Conservation (phyloP, 2,113 vertebrate genomes). For the Hirundichthys speculiger region DNA sequence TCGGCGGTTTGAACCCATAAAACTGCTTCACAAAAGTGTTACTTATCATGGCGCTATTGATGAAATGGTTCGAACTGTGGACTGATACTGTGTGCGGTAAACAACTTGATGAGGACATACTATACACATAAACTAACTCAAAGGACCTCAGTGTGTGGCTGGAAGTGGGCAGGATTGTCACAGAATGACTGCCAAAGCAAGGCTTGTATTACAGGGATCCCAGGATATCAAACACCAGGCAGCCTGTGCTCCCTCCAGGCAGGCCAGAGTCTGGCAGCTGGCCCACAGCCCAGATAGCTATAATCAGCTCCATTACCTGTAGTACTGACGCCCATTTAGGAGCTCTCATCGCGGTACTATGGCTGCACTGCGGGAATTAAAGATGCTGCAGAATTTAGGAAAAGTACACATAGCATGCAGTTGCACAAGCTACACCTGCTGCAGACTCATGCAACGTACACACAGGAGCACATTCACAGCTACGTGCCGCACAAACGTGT, state of each 20-base stretch:
- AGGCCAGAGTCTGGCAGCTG: slow-evolving; percentile 72
- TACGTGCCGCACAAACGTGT: slow-evolving; percentile 5
- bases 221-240: slow-evolving; percentile 79
- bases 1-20: too few species aligned
- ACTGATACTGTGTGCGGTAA: slow-evolving; percentile 47
- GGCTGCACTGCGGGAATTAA: slow-evolving; percentile 55
- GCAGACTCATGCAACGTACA: slow-evolving; percentile 29
- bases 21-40: too few species aligned
- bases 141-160: slow-evolving; percentile 62
- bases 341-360: slow-evolving; percentile 55
- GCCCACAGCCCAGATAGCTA: slow-evolving; percentile 74
- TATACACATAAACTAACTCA: slow-evolving; percentile 60
- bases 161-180: slow-evolving; percentile 65
- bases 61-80: slow-evolving; percentile 44
- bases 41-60: slow-evolving; percentile 36
- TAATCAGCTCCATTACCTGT: slow-evolving; percentile 81
- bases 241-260: slow-evolving; percentile 72
- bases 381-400: slow-evolving; percentile 44
- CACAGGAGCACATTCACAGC: slow-evolving; percentile 5
- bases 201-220: slow-evolving; percentile 79
- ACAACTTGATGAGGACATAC: slow-evolving; percentile 60
- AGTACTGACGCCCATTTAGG: slow-evolving; percentile 74
- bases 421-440: slow-evolving; percentile 45
- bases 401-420: slow-evolving; percentile 41
- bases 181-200: slow-evolving; percentile 70